Conservation (phyloP, 2,797 vertebrate genomes). For the Tragopan temminckii region DNA sequence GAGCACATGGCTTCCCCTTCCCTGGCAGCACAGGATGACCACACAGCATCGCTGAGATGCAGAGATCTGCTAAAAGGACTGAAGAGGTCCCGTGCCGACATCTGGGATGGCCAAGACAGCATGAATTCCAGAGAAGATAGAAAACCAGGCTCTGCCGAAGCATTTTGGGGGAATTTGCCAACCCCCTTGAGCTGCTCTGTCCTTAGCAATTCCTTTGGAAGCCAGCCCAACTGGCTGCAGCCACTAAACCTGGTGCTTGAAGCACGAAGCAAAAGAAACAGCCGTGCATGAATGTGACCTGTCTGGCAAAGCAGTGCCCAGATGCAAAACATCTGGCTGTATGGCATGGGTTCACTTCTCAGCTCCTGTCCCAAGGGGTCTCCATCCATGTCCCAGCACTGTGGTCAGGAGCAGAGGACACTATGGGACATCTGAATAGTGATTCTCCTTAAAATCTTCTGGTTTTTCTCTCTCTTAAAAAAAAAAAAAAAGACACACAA, state of each 20-base stretch:
- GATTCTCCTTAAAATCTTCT: background rate
- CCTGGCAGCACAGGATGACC: background rate
- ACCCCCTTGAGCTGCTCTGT: background rate
- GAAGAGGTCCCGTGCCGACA: background rate
- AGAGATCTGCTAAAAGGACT: background rate
- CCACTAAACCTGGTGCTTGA: constrained; percentile 22
- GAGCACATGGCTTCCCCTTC: background rate
- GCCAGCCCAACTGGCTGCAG: background rate
- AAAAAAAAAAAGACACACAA: background rate
- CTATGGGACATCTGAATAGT: background rate
- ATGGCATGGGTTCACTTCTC: background rate
- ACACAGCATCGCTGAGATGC: accelerated
- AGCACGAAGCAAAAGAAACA: constrained; percentile 7
- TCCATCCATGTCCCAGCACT: background rate
- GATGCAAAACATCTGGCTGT: constrained; percentile 41
- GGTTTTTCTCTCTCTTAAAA: background rate
- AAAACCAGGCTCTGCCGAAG: background rate
- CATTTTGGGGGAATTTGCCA: background rate
- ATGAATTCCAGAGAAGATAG: background rate
- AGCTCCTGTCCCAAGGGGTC: background rate
- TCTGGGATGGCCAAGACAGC: accelerated
- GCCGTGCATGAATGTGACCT: background rate
- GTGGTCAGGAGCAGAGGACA: background rate
- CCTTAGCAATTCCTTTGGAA: constrained; percentile 7
- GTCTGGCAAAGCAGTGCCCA: constrained; percentile 15